phyloP scores from a whole-genome alignment of 2,797 vertebrate genomes.

The Myotis myotis region DNA sequence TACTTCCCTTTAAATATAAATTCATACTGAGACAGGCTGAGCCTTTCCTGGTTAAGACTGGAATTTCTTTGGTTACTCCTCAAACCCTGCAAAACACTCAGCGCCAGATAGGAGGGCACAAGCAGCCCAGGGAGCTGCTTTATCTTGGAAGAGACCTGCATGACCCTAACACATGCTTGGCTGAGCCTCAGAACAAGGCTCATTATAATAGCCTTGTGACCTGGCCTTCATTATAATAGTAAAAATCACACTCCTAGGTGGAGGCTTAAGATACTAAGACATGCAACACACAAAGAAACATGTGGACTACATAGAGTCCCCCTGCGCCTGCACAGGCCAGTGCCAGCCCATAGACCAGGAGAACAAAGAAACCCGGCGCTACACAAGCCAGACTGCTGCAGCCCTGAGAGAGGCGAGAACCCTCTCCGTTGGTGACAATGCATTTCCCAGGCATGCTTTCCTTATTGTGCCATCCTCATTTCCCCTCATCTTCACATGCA shows the following conservation, averaged over 20 bases:
- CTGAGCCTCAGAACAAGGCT: neutral
- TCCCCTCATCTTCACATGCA: neutral
- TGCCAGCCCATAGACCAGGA: neutral
- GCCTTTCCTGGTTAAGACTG: too few relatives aligned
- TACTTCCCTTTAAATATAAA: too few relatives aligned
- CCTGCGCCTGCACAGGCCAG: neutral
- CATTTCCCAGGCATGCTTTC: neutral
- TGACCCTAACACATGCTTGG: neutral
- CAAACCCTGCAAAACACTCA: too few relatives aligned
- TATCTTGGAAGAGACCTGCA: neutral
- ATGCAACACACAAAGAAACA: neutral
- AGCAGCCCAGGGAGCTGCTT: neutral
- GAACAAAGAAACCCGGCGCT: neutral
- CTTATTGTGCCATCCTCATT: neutral
- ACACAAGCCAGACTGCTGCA: rapidly evolving
- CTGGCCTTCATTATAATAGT: neutral
- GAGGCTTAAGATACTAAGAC: neutral
- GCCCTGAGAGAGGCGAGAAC: neutral
- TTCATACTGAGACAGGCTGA: too few relatives aligned
- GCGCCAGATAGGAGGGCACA: rapidly evolving
- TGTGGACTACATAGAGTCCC: neutral
- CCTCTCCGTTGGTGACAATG: too few relatives aligned
- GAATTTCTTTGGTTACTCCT: too few relatives aligned
- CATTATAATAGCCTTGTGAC: neutral
- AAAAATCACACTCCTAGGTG: neutral